Conservation (phyloP, 2,888 invertebrate genomes). For the Mythimna vitellina region DNA sequence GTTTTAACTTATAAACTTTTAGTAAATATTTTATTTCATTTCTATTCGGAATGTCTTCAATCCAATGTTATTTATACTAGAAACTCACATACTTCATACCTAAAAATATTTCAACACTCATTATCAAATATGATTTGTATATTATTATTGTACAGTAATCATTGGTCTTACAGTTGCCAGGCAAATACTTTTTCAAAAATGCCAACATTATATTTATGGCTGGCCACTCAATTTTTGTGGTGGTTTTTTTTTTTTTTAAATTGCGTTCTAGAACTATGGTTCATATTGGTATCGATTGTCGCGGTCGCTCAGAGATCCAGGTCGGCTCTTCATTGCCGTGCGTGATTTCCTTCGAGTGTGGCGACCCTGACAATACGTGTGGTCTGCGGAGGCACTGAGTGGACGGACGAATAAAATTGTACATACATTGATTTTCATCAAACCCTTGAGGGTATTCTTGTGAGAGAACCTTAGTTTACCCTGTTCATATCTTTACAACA, state of each 20-base stretch:
- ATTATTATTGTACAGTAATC: slow-evolving; percentile 73
- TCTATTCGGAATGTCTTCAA: slow-evolving; percentile 74
- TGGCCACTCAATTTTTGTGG: slow-evolving; percentile 31
- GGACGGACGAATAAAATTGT: slow-evolving; percentile 53
- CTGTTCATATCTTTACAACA: slow-evolving; percentile 35
- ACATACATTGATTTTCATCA: slow-evolving; percentile 19
- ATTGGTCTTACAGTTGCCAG: slow-evolving; percentile 66
- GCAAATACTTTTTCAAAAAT: slow-evolving; percentile 46
- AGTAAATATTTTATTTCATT: slow-evolving; percentile 60
- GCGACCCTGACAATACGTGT: slow-evolving; percentile 58
- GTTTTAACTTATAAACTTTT: slow-evolving; percentile 55
- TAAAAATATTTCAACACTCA: slow-evolving; percentile 65
- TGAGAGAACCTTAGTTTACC: slow-evolving; percentile 33
- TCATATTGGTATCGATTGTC: slow-evolving; percentile 58
- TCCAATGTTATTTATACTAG: slow-evolving; percentile 69
- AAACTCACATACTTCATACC: slow-evolving; percentile 64
- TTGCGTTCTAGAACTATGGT: slow-evolving; percentile 47
- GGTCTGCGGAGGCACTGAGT: slow-evolving; percentile 62
- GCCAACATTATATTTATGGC: slow-evolving; percentile 53
- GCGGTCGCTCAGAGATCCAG: slow-evolving; percentile 66
- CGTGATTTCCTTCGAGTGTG: slow-evolving; percentile 54
- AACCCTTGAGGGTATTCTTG: slow-evolving; percentile 10
- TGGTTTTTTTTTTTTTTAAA: slow-evolving; percentile 21
- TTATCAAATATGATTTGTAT: slow-evolving; percentile 65
- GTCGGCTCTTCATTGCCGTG: slow-evolving; percentile 56